Evolutionary conservation across 2,113 vertebrate genomes (phyloP), one percentile per base, ranked within the genome.

Genomic region (Aramus guarauna): DNA sequence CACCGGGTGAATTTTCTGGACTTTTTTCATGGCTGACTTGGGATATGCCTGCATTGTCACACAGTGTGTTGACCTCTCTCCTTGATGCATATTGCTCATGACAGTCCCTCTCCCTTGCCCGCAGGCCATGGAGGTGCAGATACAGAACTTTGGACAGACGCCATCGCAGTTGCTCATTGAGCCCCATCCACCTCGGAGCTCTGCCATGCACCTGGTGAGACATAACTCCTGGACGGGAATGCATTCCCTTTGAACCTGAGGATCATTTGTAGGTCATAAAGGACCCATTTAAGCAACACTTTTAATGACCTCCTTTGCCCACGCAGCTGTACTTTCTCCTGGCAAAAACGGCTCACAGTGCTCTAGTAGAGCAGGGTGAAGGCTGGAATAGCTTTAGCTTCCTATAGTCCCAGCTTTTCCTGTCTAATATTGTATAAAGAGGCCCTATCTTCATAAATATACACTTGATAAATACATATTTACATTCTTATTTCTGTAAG

Each of bases 171-270:
- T 99, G 99, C 99, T 99, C 98, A 99, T 99, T 95, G 99, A 99
- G 99, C 99, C 99, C 96, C 99, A 99, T 99, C 99, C 99, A 76
- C 99, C 99, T 97, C 99, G 99, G 97, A 99, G 99, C 98, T 99
- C 99, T 88, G 99, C 99, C 98, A 99, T 99, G 99, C 99, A 99
- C 99, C 99, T 99, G 99, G 99, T 99, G 98, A 99, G 99, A 98
- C 92, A 85, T 85, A 97, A 78, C 73, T 96, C 96, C 97, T 97
- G 97, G 87, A 91, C 80, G 97, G 97, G 96, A 98, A 96, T 94
- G 95, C 79, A 41, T 97, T 96, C 96, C 83, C 50, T 96, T 83
- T 87, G 79, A 96, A 90, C 92, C 83, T 27, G 58, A 76, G 37
- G 56, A 82, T 88, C 48, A 55, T 91, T 88, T 90, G 30, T 83